These are phyloP conservation scores for Limnothrissa miodon DNA, from an alignment of 2,113 vertebrate genomes.

Conservation along the genomic window DNA sequence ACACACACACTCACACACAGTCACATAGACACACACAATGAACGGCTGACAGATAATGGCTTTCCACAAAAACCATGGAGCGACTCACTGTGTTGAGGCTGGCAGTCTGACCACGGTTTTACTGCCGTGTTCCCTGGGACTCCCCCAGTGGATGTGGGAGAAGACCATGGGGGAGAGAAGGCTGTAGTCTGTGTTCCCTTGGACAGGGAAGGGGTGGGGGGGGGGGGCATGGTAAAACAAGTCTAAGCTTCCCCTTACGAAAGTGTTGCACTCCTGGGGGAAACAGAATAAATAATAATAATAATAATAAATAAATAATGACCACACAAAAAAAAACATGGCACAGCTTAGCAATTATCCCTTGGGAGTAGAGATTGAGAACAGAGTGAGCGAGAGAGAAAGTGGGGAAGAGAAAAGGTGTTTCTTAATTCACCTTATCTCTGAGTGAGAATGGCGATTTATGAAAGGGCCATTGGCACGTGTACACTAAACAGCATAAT, in stretches of 20 bases:
- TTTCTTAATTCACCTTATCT: not conserved
- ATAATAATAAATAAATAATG: too few species aligned
- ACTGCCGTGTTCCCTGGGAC: not conserved
- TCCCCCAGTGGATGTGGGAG: not conserved
- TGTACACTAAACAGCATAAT: not conserved
- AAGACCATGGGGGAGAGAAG: not conserved
- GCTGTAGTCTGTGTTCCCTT: not conserved
- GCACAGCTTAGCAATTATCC: not conserved
- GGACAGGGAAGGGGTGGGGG: not conserved
- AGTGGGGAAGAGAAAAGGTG: not conserved
- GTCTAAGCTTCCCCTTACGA: not conserved
- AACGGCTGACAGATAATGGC: not conserved
- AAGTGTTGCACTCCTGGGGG: not conserved
- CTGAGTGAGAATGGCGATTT: not conserved
- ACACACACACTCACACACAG: constrained; percentile 24
- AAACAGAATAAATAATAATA: not conserved
- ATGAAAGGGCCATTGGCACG: not conserved
- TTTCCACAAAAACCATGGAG: not conserved
- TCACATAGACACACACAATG: not conserved
- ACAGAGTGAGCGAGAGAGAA: not conserved
- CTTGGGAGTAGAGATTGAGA: not conserved
- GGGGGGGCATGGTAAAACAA: not conserved
- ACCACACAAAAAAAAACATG: not conserved
- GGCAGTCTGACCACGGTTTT: not conserved
- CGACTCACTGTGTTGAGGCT: not conserved